These are phyloP conservation scores for Microtus richardsoni DNA, from an alignment of 2,113 vertebrate genomes.

Conservation along the genomic window DNA sequence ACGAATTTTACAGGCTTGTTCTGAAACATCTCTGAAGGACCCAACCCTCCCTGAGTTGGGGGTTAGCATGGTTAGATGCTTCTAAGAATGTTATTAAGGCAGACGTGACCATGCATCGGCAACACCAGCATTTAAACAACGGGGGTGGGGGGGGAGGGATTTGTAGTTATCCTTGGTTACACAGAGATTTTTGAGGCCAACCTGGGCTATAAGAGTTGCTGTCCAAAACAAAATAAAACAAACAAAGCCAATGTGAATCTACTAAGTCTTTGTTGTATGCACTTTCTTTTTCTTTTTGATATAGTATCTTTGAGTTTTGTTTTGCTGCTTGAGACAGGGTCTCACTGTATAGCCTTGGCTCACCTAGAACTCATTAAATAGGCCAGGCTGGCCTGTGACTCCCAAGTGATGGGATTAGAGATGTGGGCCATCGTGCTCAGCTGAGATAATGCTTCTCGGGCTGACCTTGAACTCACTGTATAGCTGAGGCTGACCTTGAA, in stretches of 20 bases:
- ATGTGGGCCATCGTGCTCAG: background rate
- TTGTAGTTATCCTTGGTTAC: background rate
- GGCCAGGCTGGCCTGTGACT: background rate
- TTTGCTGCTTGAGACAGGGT: background rate
- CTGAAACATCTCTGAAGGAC: background rate
- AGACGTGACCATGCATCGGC: no score
- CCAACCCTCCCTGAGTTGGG: background rate
- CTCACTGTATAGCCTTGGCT: background rate
- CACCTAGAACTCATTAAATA: background rate
- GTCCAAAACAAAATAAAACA: background rate
- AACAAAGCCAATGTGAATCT: background rate
- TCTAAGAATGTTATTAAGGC: background rate
- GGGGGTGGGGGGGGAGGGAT: no score
- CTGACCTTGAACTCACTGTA: background rate
- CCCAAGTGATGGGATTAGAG: background rate
- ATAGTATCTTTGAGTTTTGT: background rate
- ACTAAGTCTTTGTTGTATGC: background rate
- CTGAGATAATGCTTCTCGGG: no score
- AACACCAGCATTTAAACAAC: background rate
- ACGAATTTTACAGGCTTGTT: background rate
- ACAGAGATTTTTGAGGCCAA: background rate
- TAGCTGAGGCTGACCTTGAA: background rate
- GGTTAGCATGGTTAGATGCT: no score
- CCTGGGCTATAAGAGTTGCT: background rate
- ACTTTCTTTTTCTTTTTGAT: background rate